Conservation (phyloP, 2,113 vertebrate genomes). For the Tilapia sparmanii region DNA sequence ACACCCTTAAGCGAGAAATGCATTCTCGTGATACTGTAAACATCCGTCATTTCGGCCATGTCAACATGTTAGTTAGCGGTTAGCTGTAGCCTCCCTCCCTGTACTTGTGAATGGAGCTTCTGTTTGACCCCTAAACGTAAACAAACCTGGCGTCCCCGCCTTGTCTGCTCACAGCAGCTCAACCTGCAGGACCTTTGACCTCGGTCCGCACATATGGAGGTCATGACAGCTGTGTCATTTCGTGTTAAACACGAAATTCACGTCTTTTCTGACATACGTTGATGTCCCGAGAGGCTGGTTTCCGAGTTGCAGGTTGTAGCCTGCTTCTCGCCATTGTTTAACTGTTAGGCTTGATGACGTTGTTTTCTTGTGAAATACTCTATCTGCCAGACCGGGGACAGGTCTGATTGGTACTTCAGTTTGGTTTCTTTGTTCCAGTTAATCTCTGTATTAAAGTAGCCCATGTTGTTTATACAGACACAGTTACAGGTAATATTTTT, state of each 20-base stretch:
- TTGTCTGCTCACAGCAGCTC: not conserved
- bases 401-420: not conserved
- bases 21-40: not conserved
- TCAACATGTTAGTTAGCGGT: not conserved
- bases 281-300: not conserved
- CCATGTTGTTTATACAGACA: rapidly evolving
- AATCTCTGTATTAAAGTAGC: not conserved
- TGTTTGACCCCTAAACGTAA: slow-evolving; percentile 54
- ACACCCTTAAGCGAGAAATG: not conserved
- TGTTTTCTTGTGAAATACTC: not conserved
- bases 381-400: not conserved
- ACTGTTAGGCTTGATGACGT: not conserved
- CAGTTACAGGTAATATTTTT: rapidly evolving
- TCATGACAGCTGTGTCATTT: not conserved
- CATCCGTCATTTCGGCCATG: not conserved
- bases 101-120: slow-evolving; percentile 36
- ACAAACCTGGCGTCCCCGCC: slow-evolving; percentile 61
- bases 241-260: not conserved
- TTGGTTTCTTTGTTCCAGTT: not conserved
- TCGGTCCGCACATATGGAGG: not conserved
- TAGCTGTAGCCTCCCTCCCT: not conserved
- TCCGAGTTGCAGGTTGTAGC: not conserved
- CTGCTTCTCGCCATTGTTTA: not conserved
- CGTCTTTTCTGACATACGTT: not conserved
- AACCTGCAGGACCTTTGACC: not conserved